These are phyloP conservation scores for Caenorhabditis sinica DNA, from an alignment of 2,888 invertebrate genomes.

Conservation along the genomic window DNA sequence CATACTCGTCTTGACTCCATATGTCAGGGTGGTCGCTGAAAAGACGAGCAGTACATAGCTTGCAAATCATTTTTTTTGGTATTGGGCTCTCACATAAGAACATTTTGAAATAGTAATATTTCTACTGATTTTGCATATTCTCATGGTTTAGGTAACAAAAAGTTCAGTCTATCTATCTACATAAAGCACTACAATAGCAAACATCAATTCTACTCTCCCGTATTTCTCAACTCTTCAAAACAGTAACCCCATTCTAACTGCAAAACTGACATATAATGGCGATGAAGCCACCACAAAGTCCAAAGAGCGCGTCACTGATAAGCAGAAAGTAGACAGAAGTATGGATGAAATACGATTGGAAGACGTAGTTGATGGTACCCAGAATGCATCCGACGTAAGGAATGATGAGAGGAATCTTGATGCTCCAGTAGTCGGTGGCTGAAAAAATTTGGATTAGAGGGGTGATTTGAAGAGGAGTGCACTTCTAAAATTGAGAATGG, in stretches of 20 bases:
- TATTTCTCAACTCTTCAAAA: neutral
- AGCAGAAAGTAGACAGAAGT: conserved; percentile 82
- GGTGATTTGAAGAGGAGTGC: too few species aligned
- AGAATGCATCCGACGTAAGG: conserved; percentile 84
- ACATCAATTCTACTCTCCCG: neutral
- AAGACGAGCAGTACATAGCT: neutral
- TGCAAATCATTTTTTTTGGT: too few species aligned
- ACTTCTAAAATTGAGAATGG: neutral
- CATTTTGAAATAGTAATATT: too few species aligned
- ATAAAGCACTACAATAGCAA: neutral
- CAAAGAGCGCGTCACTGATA: conserved; percentile 84
- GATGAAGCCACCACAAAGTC: conserved; percentile 84
- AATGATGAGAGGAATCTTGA: conserved; percentile 84
- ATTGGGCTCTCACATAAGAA: too few species aligned
- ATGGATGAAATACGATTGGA: conserved; percentile 82
- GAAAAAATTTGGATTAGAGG: conserved; percentile 45
- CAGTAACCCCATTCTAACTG: neutral
- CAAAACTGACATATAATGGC: conserved; percentile 83
- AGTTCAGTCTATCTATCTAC: too few species aligned
- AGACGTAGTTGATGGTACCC: conserved; percentile 79
- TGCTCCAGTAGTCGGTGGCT: conserved; percentile 84
- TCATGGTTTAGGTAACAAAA: neutral
- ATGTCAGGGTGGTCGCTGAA: conserved; percentile 84
- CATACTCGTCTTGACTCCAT: conserved; percentile 83
- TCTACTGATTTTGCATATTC: too few species aligned